Percentiles rank a stretch among this genome's conserved stretches.
phyloP scores from a whole-genome alignment of 2,113 vertebrate genomes.

The Nestor notabilis region DNA sequence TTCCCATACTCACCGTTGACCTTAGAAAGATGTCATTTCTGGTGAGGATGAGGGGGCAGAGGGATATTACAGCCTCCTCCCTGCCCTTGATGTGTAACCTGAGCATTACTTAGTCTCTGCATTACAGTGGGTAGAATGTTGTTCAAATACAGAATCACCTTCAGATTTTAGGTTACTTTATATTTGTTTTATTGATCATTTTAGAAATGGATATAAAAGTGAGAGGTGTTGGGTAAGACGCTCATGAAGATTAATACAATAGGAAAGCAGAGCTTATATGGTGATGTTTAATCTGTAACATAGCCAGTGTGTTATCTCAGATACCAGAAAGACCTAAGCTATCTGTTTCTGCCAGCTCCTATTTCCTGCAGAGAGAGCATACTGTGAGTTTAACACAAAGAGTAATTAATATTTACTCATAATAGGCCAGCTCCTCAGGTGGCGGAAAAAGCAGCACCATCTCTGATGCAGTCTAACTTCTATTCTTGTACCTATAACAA shows the following conservation, averaged over 20 bases:
- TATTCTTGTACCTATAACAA: neutral
- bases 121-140: neutral
- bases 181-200: neutral
- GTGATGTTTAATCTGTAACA: neutral
- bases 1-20: neutral
- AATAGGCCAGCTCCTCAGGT: neutral
- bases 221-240: rapidly evolving
- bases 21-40: neutral
- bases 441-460: neutral
- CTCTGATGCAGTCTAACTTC: neutral
- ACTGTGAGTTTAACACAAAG: neutral
- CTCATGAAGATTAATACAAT: neutral
- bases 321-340: neutral
- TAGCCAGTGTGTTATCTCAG: neutral
- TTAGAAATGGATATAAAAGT: neutral
- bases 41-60: neutral
- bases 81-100: neutral
- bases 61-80: neutral
- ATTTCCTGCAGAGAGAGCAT: neutral
- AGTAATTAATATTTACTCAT: neutral
- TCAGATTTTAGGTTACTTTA: neutral
- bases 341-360: neutral
- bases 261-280: neutral
- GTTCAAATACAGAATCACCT: neutral
- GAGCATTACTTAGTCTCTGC: neutral